Percentiles rank a stretch among this genome's conserved stretches.
Conservation (phyloP, 2,888 invertebrate genomes). For the Plagiodera versicolora region DNA sequence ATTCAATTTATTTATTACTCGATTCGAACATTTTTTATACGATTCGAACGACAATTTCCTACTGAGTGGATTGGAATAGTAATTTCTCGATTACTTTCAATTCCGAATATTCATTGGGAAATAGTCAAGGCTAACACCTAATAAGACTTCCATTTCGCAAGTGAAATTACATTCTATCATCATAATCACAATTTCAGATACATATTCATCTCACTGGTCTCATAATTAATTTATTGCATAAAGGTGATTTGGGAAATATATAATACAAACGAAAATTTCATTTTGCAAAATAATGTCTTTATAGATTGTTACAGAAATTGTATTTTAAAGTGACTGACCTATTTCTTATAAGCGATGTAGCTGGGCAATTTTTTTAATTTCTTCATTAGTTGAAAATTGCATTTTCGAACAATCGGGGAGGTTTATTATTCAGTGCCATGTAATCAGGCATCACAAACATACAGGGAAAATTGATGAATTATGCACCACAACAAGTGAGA, state of each 20-base stretch:
- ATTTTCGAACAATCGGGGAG: constrained; percentile 22
- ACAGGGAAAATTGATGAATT: constrained; percentile 1
- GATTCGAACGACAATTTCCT: neutral
- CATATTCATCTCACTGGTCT: too few species aligned
- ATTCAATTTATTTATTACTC: constrained; percentile 8
- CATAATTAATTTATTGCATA: too few species aligned
- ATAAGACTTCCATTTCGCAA: too few species aligned
- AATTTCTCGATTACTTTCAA: too few species aligned
- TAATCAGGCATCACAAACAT: constrained; percentile 35
- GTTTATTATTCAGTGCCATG: constrained; percentile 43
- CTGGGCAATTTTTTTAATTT: neutral
- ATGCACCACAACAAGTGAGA: neutral
- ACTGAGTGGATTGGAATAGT: too few species aligned
- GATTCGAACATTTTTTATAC: neutral
- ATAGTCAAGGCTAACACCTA: too few species aligned
- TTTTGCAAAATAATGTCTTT: too few species aligned
- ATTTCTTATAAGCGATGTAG: constrained; percentile 8
- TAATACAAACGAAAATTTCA: too few species aligned
- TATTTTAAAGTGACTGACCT: constrained; percentile 7
- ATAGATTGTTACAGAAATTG: neutral
- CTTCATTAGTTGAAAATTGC: neutral
- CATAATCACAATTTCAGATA: too few species aligned
- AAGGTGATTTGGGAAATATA: too few species aligned
- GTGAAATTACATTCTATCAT: too few species aligned
- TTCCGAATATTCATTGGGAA: too few species aligned